A percentile compares a stretch with the other conserved stretches of the same genome.
phyloP scores from a whole-genome alignment of 2,888 invertebrate genomes.

The Drosophila barbarae region DNA sequence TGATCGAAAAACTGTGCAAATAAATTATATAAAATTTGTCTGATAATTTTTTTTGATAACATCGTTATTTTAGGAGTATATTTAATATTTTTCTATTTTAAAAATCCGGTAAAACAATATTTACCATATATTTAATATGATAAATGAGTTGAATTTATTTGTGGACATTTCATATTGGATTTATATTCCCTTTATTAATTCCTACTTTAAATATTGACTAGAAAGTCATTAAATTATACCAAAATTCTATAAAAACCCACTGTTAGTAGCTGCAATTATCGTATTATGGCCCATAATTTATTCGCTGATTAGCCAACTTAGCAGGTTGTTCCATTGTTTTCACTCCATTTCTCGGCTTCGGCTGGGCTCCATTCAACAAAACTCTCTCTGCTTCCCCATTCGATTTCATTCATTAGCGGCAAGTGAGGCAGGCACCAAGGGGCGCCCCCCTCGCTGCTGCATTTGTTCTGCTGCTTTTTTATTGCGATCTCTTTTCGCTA shows the following conservation, averaged over 20 bases:
- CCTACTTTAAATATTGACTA: no score
- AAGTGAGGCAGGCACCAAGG: constrained; percentile 7
- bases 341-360: constrained; percentile 52
- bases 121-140: not conserved
- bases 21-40: not conserved
- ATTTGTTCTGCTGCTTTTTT: constrained; percentile 28
- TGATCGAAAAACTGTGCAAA: not conserved
- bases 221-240: not conserved
- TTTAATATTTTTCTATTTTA: no score
- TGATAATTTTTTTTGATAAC: no score
- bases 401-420: constrained; percentile 37
- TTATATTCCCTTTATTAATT: not conserved
- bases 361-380: constrained; percentile 29
- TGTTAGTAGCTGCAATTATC: not conserved
- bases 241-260: not conserved
- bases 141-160: not conserved
- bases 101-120: not conserved
- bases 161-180: not conserved
- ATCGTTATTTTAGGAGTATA: no score
- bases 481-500: constrained; percentile 10
- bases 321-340: constrained; percentile 40
- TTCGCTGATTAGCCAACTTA: constrained; percentile 1
- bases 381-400: constrained; percentile 17
- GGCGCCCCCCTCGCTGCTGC: constrained; percentile 8
- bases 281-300: not conserved